Evolutionary conservation across 2,888 invertebrate species (phyloP), one percentile per base, ranked within the genome.

Genomic region (Encarsia formosa): DNA sequence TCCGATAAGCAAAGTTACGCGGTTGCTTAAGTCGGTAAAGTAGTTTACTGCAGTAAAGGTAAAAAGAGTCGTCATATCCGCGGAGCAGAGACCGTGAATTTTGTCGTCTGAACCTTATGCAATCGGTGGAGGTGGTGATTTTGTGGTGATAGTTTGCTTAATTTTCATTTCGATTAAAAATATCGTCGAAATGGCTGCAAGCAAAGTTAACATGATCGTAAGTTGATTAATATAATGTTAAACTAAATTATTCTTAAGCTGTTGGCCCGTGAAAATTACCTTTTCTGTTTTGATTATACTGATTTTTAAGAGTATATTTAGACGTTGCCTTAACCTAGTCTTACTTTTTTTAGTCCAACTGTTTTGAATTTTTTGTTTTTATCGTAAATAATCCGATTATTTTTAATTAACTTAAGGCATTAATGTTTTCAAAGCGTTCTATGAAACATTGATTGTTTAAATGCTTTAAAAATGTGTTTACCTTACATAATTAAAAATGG

Each of bases 171-270:
- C n/a, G n/a, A n/a, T n/a, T n/a, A n/a, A 18, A 34, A 44, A 49
- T 45, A 19, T 52, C 23, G 38, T 44, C 49, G 48, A 62, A 57
- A 68, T 68, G 68, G 64, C 68, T 57, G 53, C 65, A 22, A 63
- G 60, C 56, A 60, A 57, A 54, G 58, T 66, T 23, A 63, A 54
- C 49, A 54, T 65, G 31, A 49, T 65, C 44, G 67, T 67, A 57
- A 67, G 66, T 61, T 52, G n/a, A n/a, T n/a, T n/a, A n/a, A n/a
- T n/a, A n/a, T n/a, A n/a, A n/a, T n/a, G n/a, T n/a, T n/a, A n/a
- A n/a, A n/a, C n/a, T n/a, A n/a, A n/a, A n/a, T n/a, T n/a, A n/a
- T n/a, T n/a, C n/a, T n/a, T n/a, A n/a, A n/a, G n/a, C n/a, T n/a
- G n/a, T n/a, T n/a, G n/a, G n/a, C n/a, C n/a, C n/a, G n/a, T n/a